Conservation (phyloP, 2,888 invertebrate species). For the Cybosia mesomella region DNA sequence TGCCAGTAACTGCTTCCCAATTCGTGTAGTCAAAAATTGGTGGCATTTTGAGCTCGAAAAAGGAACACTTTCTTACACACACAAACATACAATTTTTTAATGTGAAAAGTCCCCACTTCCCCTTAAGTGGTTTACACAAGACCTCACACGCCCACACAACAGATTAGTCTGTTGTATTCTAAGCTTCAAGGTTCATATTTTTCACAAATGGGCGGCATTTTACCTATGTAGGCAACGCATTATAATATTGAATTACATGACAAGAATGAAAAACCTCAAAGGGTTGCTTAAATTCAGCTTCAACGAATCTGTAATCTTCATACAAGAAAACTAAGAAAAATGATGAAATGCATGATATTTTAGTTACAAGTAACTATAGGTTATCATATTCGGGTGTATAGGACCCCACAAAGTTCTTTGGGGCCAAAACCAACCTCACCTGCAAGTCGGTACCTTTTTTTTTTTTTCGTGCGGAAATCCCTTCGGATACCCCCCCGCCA, state of each 20-base stretch:
- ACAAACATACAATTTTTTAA: background rate
- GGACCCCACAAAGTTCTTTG: background rate
- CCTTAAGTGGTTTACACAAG: slow-evolving; percentile 3
- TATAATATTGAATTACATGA: slow-evolving; percentile 3
- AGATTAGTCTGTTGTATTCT: background rate
- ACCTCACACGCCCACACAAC: background rate
- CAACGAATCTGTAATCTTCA: background rate
- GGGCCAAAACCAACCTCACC: too few relatives aligned
- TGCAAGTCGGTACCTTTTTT: too few relatives aligned
- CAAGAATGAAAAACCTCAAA: background rate
- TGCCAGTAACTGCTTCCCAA: background rate
- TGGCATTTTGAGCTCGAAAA: background rate
- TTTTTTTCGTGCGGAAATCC: too few relatives aligned
- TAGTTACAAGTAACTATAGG: too few relatives aligned
- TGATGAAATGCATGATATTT: background rate
- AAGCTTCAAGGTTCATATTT: slow-evolving; percentile 2
- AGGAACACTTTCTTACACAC: background rate
- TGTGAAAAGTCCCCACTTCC: background rate
- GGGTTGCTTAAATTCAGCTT: background rate
- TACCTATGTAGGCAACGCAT: background rate
- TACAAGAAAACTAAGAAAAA: too few relatives aligned
- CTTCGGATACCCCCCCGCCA: too few relatives aligned
- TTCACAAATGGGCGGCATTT: background rate
- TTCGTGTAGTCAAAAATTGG: background rate
- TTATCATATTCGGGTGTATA: too few relatives aligned